Evolutionary conservation across 2,888 invertebrate species (phyloP).

Genomic region (Stenoptilia bipunctidactyla): DNA sequence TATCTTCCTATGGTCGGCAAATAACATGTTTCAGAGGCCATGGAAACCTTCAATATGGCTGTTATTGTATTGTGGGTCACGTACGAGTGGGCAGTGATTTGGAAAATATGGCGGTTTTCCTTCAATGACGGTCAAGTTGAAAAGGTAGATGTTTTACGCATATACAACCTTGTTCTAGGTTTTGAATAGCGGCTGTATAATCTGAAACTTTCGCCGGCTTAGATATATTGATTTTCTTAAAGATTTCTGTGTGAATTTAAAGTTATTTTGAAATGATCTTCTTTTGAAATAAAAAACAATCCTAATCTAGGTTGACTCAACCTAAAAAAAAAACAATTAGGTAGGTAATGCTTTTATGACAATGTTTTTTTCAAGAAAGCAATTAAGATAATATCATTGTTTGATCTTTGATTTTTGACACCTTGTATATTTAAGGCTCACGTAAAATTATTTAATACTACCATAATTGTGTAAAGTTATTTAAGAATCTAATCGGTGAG

Average conservation of each 20-base stretch:
- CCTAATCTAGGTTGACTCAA: background rate
- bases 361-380: conserved; percentile 9
- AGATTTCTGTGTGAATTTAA: too few relatives aligned
- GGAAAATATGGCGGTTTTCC: background rate
- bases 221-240: too few relatives aligned
- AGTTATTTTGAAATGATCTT: too few relatives aligned
- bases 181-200: too few relatives aligned
- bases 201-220: too few relatives aligned
- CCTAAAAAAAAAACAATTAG: conserved; percentile 3
- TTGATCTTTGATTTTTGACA: conserved; percentile 23
- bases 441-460: background rate
- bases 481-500: background rate
- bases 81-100: background rate
- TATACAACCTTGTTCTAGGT: background rate
- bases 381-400: conserved; percentile 1
- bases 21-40: conserved; percentile 31
- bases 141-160: background rate
- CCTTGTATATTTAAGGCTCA: background rate
- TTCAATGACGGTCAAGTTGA: conserved; percentile 1
- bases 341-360: conserved; percentile 13
- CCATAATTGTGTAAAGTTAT: background rate
- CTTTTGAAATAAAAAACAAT: background rate
- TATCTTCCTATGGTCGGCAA: conserved; percentile 63
- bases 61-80: background rate
- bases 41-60: background rate